Percentiles rank a stretch among this genome's conserved stretches.
phyloP scores from a whole-genome alignment of 2,113 vertebrate genomes.

The Callionymus lyra region DNA sequence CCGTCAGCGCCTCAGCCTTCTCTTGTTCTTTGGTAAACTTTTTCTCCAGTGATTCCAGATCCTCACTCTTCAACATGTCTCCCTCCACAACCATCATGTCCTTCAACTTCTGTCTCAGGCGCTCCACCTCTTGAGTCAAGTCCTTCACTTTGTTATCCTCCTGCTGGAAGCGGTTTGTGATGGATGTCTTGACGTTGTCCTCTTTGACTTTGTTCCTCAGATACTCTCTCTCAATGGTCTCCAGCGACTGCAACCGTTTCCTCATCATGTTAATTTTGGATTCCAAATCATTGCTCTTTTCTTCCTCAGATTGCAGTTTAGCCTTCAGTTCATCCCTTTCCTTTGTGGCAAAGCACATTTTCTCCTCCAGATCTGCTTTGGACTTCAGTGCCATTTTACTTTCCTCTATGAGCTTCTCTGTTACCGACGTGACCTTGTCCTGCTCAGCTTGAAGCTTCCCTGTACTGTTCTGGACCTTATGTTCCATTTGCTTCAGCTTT shows the following conservation, averaged over 20 bases:
- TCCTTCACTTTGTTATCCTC: slow-evolving; percentile 96
- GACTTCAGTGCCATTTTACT: slow-evolving; percentile 87
- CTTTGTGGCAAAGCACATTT: slow-evolving; percentile 75
- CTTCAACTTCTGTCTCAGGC: slow-evolving; percentile 81
- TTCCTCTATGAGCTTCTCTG: slow-evolving; percentile 93
- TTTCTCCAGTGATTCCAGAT: slow-evolving; percentile 83
- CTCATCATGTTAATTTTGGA: slow-evolving; percentile 84
- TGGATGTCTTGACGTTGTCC: slow-evolving; percentile 71
- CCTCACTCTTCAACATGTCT: slow-evolving; percentile 85
- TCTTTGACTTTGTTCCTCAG: slow-evolving; percentile 82
- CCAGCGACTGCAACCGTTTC: slow-evolving; percentile 85
- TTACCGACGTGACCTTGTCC: slow-evolving; percentile 84
- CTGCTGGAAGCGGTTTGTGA: slow-evolving; percentile 72
- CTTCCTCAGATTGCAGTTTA: slow-evolving; percentile 81
- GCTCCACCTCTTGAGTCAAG: slow-evolving; percentile 88
- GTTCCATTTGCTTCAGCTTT: slow-evolving; percentile 89
- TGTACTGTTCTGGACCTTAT: slow-evolving; percentile 80
- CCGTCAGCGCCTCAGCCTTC: slow-evolving; percentile 75
- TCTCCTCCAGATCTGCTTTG: slow-evolving; percentile 90
- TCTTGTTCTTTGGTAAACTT: slow-evolving; percentile 78
- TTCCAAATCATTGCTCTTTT: slow-evolving; percentile 81
- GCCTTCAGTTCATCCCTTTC: slow-evolving; percentile 86
- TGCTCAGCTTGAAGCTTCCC: slow-evolving; percentile 87
- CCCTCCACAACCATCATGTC: slow-evolving; percentile 89
- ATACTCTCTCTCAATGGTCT: slow-evolving; percentile 81